A percentile compares a stretch with the other conserved stretches of the same genome.
phyloP scores from a whole-genome alignment of 2,113 vertebrate genomes.

The Bubo blakistoni region DNA sequence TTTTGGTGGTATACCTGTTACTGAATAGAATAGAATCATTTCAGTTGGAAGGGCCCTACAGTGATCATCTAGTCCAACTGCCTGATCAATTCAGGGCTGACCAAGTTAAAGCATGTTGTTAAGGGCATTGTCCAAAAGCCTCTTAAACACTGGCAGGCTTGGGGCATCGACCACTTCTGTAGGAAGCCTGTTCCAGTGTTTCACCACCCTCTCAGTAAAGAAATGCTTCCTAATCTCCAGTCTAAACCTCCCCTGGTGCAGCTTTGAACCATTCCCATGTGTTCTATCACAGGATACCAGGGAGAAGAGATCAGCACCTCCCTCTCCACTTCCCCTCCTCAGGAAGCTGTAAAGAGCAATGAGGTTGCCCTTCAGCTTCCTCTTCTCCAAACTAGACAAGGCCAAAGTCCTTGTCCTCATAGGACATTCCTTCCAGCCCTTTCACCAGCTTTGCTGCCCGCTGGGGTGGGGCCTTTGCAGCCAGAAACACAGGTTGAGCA shows the following conservation, averaged over 20 bases:
- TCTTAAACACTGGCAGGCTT: background rate
- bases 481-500: background rate
- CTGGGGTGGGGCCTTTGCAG: background rate
- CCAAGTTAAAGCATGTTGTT: background rate
- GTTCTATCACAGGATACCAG: fast-evolving
- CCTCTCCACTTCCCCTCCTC: background rate
- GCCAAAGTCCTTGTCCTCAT: background rate
- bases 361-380: background rate
- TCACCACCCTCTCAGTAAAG: background rate
- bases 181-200: background rate
- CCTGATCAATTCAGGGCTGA: background rate
- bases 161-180: background rate
- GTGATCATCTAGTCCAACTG: background rate
- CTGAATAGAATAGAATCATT: background rate
- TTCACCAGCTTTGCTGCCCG: background rate
- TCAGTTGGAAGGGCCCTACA: background rate
- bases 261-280: background rate
- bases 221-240: background rate
- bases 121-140: background rate
- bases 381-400: background rate
- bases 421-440: background rate
- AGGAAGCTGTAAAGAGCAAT: background rate
- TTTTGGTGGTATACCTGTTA: background rate
- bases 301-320: background rate
- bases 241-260: background rate